Conservation (phyloP, 2,888 invertebrate genomes). For the Lypha dubia region DNA sequence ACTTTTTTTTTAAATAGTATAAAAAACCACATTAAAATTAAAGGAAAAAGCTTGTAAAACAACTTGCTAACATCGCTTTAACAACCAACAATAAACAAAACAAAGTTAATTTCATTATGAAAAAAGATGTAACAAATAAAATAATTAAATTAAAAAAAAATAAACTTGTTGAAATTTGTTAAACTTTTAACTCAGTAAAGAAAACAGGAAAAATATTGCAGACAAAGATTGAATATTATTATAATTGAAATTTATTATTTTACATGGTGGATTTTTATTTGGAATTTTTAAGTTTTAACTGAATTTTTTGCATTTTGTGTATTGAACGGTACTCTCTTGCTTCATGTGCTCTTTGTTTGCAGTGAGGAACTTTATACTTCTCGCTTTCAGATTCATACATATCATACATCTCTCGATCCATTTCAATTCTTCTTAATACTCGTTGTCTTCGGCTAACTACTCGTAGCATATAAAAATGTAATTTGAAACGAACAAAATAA, state of each 20-base stretch:
- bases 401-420: no score
- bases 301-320: no score
- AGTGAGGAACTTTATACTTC: no score
- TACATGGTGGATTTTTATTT: background rate
- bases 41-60: slow-evolving; percentile 44
- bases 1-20: background rate
- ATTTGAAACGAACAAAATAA: no score
- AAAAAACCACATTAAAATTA: background rate
- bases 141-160: slow-evolving; percentile 30
- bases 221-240: slow-evolving; percentile 5
- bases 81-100: slow-evolving; percentile 44
- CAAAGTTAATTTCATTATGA: slow-evolving; percentile 32
- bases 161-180: slow-evolving; percentile 59
- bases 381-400: no score
- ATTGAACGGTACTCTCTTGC: no score
- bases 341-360: no score
- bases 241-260: background rate
- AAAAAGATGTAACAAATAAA: slow-evolving; percentile 29
- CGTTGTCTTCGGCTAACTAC: no score
- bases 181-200: slow-evolving; percentile 17
- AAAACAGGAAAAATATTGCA: slow-evolving; percentile 29
- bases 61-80: slow-evolving; percentile 62
- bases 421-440: no score
- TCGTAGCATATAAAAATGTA: no score
- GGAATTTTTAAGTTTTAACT: no score